Evolutionary conservation across 2,797 vertebrate species (phyloP).

Genomic region (Muraenolepis orangiensis): DNA sequence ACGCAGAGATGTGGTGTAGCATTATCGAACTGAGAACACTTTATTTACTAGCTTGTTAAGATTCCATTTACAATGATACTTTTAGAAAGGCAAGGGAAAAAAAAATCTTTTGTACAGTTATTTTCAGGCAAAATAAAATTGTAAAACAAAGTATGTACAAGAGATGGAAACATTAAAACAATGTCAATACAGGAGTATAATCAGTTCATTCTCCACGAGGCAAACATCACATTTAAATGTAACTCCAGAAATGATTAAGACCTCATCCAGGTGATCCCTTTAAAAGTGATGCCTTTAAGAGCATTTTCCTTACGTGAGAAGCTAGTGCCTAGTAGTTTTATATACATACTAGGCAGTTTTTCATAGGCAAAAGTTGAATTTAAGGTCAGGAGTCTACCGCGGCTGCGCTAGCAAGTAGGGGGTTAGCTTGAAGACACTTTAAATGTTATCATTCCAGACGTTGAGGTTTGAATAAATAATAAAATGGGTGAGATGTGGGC

Average conservation of each 20-base stretch:
- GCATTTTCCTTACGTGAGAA: not conserved
- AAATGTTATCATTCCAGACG: slow-evolving; percentile 26
- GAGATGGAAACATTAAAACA: slow-evolving; percentile 64
- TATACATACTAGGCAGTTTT: not conserved
- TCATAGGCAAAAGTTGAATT: slow-evolving; percentile 8
- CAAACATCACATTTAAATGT: slow-evolving; percentile 46
- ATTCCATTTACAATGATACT: slow-evolving; percentile 68
- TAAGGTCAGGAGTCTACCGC: slow-evolving; percentile 13
- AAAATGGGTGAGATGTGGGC: slow-evolving; percentile 22
- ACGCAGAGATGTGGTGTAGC: not conserved
- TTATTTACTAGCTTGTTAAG: slow-evolving; percentile 78
- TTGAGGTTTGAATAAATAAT: slow-evolving; percentile 59
- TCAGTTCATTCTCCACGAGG: slow-evolving; percentile 47
- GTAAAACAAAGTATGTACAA: slow-evolving; percentile 73
- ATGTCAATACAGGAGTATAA: slow-evolving; percentile 59
- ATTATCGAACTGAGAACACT: slow-evolving; percentile 60
- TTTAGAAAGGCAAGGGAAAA: slow-evolving; percentile 65
- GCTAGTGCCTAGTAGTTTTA: not conserved
- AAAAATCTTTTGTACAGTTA: slow-evolving; percentile 74
- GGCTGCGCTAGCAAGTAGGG: slow-evolving; percentile 21
- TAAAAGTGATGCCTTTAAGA: not conserved
- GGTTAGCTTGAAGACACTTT: slow-evolving; percentile 22
- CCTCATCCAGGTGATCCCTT: slow-evolving; percentile 6
- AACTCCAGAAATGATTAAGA: slow-evolving; percentile 19
- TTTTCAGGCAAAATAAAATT: slow-evolving; percentile 72